Evolutionary conservation across 2,797 vertebrate genomes (phyloP), one percentile per base, ranked within the genome.

Genomic region (Ispidina picta): DNA sequence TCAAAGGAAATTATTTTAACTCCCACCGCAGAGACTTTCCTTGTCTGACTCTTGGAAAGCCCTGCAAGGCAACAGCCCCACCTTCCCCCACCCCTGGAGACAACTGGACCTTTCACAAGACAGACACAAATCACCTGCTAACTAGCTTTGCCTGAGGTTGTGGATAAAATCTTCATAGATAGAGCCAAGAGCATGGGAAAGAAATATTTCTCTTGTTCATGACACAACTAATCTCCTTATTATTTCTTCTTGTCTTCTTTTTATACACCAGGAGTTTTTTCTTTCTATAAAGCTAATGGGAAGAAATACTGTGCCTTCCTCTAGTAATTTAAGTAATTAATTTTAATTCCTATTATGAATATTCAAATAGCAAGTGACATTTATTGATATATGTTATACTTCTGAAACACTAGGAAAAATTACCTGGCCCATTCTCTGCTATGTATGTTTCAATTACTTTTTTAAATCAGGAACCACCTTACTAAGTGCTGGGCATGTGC

Each of bases 341-440:
- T 60, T 80, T 73, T 83, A n/a, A 79, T 78, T 70, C 16, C 68
- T 75, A 58, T 58, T 55, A 44, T 4, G 18, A 89, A 41, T 11
- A 66, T 76, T 73, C 59, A 71, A 62, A 69, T 21, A 90, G 33
- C 16, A 83, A 83, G 20, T 69, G 66, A 51, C 29, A 21, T 33
- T 84, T 85, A 51, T 25, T 75, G 76, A 86, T 83, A 52, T 10
- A 56, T 43, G 43, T 33, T 72, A 71, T 26, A 15, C 15, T 89
- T 87, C 78, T 83, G 43, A 92, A 93, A 72, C 35, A 44, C 39
- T 44, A 37, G n/a, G 39, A 82, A 73, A 76, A 80, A 80, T 43
- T 33, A 80, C 33, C 37, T 68, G 70, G 65, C 26, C 43, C 39
- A 15, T 68, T 82, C 51, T 84, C 63, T 88, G 28, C 54, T 89